Percentiles rank a stretch among this genome's conserved stretches.
Conservation (phyloP, 2,888 invertebrate species). For the Pantelozetes paolii region DNA sequence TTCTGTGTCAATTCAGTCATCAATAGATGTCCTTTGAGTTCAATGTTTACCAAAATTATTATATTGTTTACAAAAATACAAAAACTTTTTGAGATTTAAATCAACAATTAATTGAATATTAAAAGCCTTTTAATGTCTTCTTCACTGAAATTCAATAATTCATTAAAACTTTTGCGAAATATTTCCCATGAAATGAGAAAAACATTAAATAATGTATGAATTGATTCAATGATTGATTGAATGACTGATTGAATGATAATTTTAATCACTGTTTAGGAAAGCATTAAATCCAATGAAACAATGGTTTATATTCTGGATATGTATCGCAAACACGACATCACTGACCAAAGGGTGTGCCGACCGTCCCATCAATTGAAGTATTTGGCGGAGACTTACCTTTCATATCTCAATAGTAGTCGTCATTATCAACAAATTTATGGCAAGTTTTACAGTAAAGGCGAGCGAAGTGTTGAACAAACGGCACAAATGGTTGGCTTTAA, state of each 20-base stretch:
- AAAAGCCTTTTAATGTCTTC: background rate
- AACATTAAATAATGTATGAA: background rate
- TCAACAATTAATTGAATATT: no score
- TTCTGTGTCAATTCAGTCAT: background rate
- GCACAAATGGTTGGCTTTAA: conserved; percentile 79
- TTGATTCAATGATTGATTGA: background rate
- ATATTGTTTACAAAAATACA: background rate
- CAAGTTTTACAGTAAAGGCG: conserved; percentile 75
- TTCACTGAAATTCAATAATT: background rate
- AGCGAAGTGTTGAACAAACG: conserved; percentile 68
- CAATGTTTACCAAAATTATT: background rate
- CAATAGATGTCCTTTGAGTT: background rate
- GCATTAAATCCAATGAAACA: background rate
- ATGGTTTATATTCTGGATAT: conserved; percentile 13
- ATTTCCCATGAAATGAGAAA: conserved; percentile 18
- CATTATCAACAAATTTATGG: conserved; percentile 65
- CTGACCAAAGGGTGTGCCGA: conserved; percentile 75
- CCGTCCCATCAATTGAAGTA: conserved; percentile 73
- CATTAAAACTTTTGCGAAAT: conserved; percentile 3
- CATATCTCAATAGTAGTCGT: conserved; percentile 68
- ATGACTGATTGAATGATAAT: background rate
- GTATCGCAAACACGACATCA: conserved; percentile 55
- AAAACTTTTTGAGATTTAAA: no score
- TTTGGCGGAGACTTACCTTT: conserved; percentile 70
- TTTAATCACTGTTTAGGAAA: background rate